Percentiles rank a stretch among this genome's conserved stretches.
These are phyloP conservation scores for Magallana gigas DNA, from an alignment of 1,140 invertebrate species.

Conservation along the genomic window DNA sequence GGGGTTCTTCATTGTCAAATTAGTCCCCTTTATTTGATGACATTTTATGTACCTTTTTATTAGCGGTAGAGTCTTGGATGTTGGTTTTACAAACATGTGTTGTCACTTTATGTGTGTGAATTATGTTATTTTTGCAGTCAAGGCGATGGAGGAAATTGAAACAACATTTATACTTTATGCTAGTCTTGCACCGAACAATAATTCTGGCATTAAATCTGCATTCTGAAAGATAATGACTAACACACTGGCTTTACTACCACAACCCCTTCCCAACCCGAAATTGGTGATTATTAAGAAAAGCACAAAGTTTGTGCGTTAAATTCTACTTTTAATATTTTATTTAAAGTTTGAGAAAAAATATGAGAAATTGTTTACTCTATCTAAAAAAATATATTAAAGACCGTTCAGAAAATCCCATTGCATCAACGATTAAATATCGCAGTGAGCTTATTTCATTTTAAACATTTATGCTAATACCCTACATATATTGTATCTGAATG, in stretches of 20 bases:
- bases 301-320: too few species aligned
- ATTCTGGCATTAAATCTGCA: conserved; percentile 38
- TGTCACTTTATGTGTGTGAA: conserved; percentile 55
- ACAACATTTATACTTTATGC: conserved; percentile 48
- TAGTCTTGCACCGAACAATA: neutral
- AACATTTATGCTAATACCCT: too few species aligned
- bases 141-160: conserved; percentile 53
- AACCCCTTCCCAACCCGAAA: neutral
- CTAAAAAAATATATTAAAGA: too few species aligned
- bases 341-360: too few species aligned
- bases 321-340: too few species aligned
- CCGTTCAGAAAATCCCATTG: too few species aligned
- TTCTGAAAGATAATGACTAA: conserved; percentile 19
- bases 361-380: too few species aligned
- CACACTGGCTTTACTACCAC: neutral
- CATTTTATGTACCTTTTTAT: conserved; percentile 60
- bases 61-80: conserved; percentile 54
- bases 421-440: too few species aligned
- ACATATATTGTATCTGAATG: too few species aligned
- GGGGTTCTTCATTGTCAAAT: conserved; percentile 60
- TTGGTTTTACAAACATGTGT: conserved; percentile 40
- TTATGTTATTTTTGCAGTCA: conserved; percentile 53
- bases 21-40: conserved; percentile 57
- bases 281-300: too few species aligned
- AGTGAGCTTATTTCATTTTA: too few species aligned